phyloP scores from a whole-genome alignment of 2,113 vertebrate genomes.

The Ophthalmolycus amberensis region DNA sequence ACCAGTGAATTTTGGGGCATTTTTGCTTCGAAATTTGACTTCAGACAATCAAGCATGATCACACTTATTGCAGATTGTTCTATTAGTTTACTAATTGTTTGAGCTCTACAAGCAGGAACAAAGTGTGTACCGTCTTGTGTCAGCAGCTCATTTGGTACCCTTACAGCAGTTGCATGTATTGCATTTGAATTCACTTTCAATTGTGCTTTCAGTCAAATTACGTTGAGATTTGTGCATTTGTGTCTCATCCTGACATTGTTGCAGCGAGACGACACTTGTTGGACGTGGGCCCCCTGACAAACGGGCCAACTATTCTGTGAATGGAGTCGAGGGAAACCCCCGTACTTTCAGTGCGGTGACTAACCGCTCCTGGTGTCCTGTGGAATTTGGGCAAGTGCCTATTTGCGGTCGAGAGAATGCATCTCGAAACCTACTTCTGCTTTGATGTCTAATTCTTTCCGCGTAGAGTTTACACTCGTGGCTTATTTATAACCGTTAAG shows the following conservation, averaged over 20 bases:
- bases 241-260: constrained; percentile 47
- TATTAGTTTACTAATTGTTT: background rate
- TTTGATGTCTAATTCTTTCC: constrained; percentile 52
- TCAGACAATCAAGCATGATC: background rate
- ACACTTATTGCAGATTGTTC: background rate
- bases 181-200: background rate
- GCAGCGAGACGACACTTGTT: constrained; percentile 43
- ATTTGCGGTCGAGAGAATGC: constrained; percentile 47
- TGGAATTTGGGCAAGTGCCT: constrained; percentile 79
- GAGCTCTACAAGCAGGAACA: background rate
- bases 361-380: constrained; percentile 77
- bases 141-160: background rate
- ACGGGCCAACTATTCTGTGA: constrained; percentile 67
- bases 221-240: constrained; percentile 14
- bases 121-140: background rate
- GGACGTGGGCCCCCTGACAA: constrained; percentile 58
- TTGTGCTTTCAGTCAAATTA: background rate
- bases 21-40: background rate
- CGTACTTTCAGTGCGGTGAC: constrained; percentile 76
- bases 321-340: constrained; percentile 75
- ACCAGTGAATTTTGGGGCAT: background rate
- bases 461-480: constrained; percentile 16
- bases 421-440: constrained; percentile 74
- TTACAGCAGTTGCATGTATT: background rate
- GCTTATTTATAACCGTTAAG: constrained; percentile 60